These are phyloP conservation scores for Chironomus tentans DNA, from an alignment of 2,888 invertebrate species.

Conservation along the genomic window DNA sequence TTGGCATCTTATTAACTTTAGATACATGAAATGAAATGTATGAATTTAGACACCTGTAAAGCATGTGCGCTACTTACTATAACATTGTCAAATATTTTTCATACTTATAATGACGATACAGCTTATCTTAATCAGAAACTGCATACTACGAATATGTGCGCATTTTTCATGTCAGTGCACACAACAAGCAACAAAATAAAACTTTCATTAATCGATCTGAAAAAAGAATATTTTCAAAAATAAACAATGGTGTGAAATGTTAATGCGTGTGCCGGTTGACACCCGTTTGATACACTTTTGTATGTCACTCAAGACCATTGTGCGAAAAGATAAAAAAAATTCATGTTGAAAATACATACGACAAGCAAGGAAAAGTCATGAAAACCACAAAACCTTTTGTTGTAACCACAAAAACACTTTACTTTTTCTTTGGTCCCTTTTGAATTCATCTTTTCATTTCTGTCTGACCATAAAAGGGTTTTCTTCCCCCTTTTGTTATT, in stretches of 20 bases:
- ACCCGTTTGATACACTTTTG: not conserved
- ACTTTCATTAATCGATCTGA: not conserved
- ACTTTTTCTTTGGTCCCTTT: not conserved
- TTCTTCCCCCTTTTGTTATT: too few species aligned
- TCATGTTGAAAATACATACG: not conserved
- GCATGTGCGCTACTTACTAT: not conserved
- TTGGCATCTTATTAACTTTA: too few species aligned
- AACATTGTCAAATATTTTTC: too few species aligned
- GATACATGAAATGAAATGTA: not conserved
- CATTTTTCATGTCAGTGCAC: constrained; percentile 3
- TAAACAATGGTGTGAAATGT: constrained; percentile 1
- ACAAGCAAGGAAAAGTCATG: not conserved
- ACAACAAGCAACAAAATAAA: not conserved
- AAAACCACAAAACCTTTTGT: constrained; percentile 1
- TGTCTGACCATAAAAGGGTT: too few species aligned
- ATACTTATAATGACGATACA: too few species aligned
- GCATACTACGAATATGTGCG: not conserved
- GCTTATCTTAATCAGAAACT: too few species aligned
- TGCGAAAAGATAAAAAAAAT: not conserved
- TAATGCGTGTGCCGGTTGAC: constrained; percentile 2
- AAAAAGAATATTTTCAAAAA: not conserved
- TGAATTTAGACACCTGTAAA: not conserved
- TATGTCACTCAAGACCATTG: not conserved
- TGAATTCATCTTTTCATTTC: too few species aligned
- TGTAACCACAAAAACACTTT: not conserved